Conservation (phyloP, 2,888 invertebrate species). For the Drosophila mulleri region DNA sequence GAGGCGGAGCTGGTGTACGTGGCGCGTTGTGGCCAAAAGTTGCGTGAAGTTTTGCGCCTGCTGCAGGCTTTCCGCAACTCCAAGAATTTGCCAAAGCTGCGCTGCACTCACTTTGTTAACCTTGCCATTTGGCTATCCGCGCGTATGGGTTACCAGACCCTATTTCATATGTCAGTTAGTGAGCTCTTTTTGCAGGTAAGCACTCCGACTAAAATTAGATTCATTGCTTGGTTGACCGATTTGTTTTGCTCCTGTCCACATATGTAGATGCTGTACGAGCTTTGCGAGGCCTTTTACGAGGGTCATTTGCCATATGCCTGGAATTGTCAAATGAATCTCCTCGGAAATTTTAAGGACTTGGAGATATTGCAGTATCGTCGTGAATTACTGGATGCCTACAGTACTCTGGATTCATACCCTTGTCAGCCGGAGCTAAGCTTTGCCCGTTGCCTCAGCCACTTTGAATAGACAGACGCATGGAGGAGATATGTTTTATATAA, state of each 20-base stretch:
- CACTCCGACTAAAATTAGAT: neutral
- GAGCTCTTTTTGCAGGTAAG: conserved; percentile 28
- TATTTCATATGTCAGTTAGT: neutral
- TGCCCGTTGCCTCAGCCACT: conserved; percentile 26
- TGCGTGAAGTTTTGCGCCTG: conserved; percentile 44
- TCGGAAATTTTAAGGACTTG: neutral
- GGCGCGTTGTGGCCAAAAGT: conserved; percentile 10
- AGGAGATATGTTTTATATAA: neutral
- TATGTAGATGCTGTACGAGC: conserved; percentile 57
- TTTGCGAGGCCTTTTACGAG: conserved; percentile 33
- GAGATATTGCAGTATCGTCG: conserved; percentile 11
- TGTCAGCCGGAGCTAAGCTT: conserved; percentile 16
- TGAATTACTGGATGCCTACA: conserved; percentile 6
- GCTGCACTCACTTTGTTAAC: conserved; percentile 39
- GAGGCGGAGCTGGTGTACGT: conserved; percentile 4
- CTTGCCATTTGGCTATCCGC: conserved; percentile 29
- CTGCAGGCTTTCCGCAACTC: conserved; percentile 40
- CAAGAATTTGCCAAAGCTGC: conserved; percentile 32
- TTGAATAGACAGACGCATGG: conserved; percentile 6
- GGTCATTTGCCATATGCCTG: conserved; percentile 47
- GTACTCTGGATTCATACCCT: conserved; percentile 11
- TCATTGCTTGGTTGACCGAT: neutral
- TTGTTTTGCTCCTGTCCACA: neutral
- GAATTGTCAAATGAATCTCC: conserved; percentile 44
- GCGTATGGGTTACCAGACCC: neutral